Evolutionary conservation across 2,888 invertebrate genomes (phyloP).

Genomic region (Brenthis hecate): DNA sequence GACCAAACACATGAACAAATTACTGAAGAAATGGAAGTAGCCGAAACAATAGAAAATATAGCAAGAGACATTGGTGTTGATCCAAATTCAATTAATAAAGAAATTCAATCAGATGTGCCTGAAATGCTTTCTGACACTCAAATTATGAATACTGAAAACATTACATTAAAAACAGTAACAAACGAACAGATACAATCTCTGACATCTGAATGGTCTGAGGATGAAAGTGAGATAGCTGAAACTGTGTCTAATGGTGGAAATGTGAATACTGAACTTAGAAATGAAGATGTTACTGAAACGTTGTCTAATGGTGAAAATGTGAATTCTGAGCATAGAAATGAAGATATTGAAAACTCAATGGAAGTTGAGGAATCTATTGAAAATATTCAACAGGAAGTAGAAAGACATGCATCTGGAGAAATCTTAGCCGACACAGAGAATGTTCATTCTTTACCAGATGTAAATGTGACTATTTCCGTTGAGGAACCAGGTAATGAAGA

Average conservation of each 20-base stretch:
- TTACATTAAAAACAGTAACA: constrained; percentile 41
- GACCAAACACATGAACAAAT: neutral
- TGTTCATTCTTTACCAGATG: constrained; percentile 15
- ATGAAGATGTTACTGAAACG: constrained; percentile 43
- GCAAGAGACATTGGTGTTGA: constrained; percentile 33
- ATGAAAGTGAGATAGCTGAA: constrained; percentile 54
- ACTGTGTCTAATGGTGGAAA: constrained; percentile 24
- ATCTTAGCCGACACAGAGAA: constrained; percentile 18
- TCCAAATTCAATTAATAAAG: constrained; percentile 19
- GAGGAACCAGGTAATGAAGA: constrained; percentile 22
- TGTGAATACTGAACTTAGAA: constrained; percentile 13
- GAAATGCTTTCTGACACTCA: constrained; percentile 7
- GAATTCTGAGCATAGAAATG: constrained; percentile 19
- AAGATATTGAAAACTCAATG: constrained; percentile 39
- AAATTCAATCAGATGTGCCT: constrained; percentile 12
- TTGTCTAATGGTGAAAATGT: constrained; percentile 17
- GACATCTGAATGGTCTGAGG: constrained; percentile 70
- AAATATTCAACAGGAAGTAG: constrained; percentile 74
- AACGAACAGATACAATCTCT: constrained; percentile 56
- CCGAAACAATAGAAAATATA: constrained; percentile 42
- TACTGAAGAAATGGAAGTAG: constrained; percentile 31
- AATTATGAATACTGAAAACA: constrained; percentile 13
- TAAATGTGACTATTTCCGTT: constrained; percentile 8
- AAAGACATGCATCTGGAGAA: constrained; percentile 55
- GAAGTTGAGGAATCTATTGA: constrained; percentile 74